Conservation (phyloP, 1,140 invertebrate species). For the Bombyx mori region DNA sequence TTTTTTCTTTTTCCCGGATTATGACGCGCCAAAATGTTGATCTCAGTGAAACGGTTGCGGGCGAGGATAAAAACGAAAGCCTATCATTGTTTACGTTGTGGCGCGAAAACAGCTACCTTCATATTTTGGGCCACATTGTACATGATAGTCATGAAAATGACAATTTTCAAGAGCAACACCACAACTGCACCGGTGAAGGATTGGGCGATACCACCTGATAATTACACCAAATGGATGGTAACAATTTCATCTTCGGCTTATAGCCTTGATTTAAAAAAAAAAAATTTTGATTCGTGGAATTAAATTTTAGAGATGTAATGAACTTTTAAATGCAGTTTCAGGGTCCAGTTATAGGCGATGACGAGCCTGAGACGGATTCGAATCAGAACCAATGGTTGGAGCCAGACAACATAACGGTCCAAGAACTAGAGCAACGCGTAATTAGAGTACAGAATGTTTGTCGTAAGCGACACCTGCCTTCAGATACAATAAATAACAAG, state of each 20-base stretch:
- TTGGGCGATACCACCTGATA: slow-evolving; percentile 54
- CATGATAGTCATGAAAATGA: slow-evolving; percentile 67
- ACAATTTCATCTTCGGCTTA: neutral
- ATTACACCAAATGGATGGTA: slow-evolving; percentile 65
- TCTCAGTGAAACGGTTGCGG: slow-evolving; percentile 41
- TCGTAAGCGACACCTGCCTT: slow-evolving; percentile 21
- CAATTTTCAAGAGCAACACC: slow-evolving; percentile 53
- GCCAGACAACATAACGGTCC: slow-evolving; percentile 44
- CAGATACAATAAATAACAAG: slow-evolving; percentile 67
- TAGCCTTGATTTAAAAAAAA: neutral
- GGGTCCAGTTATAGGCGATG: slow-evolving; percentile 48
- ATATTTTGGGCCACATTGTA: slow-evolving; percentile 65
- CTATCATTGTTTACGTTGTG: slow-evolving; percentile 51
- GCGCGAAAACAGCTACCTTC: slow-evolving; percentile 61
- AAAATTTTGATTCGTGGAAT: too few relatives aligned
- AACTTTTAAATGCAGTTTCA: slow-evolving; percentile 30
- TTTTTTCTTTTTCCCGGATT: slow-evolving; percentile 2
- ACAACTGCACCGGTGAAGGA: slow-evolving; percentile 33
- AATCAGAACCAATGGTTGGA: slow-evolving; percentile 35
- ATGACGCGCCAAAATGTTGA: slow-evolving; percentile 47
- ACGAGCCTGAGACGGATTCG: slow-evolving; percentile 29
- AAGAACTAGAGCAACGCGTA: slow-evolving; percentile 37
- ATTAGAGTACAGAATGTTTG: slow-evolving; percentile 36
- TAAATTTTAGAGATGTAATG: neutral
- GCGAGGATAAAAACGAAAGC: slow-evolving; percentile 43